phyloP scores from a whole-genome alignment of 2,888 invertebrate species.

The Tetranychus piercei region DNA sequence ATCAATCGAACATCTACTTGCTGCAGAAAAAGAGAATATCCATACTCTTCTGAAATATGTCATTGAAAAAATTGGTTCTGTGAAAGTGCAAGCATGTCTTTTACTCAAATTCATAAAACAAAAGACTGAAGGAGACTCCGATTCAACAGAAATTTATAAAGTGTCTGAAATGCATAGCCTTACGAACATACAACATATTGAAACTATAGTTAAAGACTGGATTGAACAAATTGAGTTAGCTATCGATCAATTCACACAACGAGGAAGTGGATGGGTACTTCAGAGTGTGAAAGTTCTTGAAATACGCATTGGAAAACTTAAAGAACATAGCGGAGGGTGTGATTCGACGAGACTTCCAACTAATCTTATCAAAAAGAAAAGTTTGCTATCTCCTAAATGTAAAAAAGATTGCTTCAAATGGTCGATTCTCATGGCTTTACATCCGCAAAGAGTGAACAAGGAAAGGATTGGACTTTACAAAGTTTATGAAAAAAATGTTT shows the following conservation, averaged over 20 bases:
- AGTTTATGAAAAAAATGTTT: neutral
- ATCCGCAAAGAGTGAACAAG: neutral
- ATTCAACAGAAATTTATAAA: too few relatives aligned
- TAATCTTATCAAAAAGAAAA: neutral
- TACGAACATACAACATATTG: too few relatives aligned
- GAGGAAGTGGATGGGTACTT: neutral
- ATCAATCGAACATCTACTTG: too few relatives aligned
- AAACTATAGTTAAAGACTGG: neutral
- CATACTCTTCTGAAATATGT: too few relatives aligned
- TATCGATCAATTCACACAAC: neutral
- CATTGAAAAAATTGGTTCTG: too few relatives aligned
- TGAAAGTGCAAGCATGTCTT: too few relatives aligned
- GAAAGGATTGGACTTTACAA: neutral
- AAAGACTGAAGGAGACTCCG: too few relatives aligned
- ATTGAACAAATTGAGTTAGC: neutral
- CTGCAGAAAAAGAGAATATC: too few relatives aligned
- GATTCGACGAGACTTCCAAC: neutral
- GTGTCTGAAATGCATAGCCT: too few relatives aligned
- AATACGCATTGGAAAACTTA: neutral
- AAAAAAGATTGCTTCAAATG: neutral
- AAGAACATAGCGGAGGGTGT: neutral
- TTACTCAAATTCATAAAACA: too few relatives aligned
- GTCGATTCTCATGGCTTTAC: too few relatives aligned
- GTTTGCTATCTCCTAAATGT: neutral
- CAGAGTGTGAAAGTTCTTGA: neutral